phyloP scores from a whole-genome alignment of 2,113 vertebrate genomes.

The Lepus timidus region DNA sequence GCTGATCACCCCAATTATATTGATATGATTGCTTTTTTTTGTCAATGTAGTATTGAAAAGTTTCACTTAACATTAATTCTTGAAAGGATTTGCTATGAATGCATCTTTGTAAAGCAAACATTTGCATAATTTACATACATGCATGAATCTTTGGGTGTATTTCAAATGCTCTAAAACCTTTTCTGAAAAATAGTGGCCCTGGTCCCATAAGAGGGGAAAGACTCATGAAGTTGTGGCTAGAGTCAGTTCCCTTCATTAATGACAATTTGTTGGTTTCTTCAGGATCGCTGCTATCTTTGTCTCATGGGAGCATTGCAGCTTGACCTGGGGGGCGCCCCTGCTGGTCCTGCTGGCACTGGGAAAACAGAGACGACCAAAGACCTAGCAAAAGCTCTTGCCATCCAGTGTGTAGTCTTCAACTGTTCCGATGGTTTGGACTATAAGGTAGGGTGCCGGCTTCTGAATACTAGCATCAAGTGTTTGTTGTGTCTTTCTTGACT shows the following conservation, averaged over 20 bases:
- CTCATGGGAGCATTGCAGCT: conserved; percentile 95
- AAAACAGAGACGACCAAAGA: conserved; percentile 96
- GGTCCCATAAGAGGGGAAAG: neutral
- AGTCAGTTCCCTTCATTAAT: neutral
- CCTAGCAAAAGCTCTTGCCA: conserved; percentile 93
- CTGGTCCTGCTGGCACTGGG: conserved; percentile 94
- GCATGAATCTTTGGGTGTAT: neutral
- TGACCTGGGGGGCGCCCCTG: conserved; percentile 93
- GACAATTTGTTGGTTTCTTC: conserved; percentile 12
- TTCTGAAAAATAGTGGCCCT: neutral
- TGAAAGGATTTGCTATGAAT: neutral
- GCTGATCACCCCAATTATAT: neutral
- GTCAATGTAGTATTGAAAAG: neutral
- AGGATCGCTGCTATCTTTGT: conserved; percentile 94
- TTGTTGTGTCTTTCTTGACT: neutral
- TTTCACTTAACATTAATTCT: conserved; percentile 20
- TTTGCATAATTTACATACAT: neutral
- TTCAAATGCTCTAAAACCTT: neutral
- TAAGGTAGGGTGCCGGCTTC: conserved; percentile 87
- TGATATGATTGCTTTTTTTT: neutral
- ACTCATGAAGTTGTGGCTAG: neutral
- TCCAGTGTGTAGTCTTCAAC: conserved; percentile 96
- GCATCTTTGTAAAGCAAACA: conserved; percentile 7
- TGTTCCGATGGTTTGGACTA: conserved; percentile 95
- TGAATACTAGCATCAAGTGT: neutral